Evolutionary conservation across 2,888 invertebrate species (phyloP).

Genomic region (Zootermopsis nevadensis): DNA sequence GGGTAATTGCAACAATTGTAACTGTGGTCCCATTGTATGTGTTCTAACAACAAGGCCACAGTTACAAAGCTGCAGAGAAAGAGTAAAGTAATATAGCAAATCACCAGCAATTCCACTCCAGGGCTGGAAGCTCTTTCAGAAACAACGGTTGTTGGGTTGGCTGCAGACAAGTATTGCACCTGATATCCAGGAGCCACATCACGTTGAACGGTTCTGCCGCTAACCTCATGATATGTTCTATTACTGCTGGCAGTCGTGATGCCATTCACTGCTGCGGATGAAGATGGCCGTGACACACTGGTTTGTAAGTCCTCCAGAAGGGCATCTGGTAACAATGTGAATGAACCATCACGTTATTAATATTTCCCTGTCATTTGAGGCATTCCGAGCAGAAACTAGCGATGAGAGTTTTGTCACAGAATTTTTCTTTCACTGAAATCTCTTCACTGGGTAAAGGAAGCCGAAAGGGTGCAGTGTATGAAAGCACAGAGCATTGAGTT

Average conservation of each 20-base stretch:
- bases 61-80: too few relatives aligned
- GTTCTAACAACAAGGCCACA: too few relatives aligned
- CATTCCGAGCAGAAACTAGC: too few relatives aligned
- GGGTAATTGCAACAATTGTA: too few relatives aligned
- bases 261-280: constrained; percentile 52
- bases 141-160: constrained; percentile 58
- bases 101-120: constrained; percentile 34
- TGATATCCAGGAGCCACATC: constrained; percentile 56
- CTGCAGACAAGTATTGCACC: constrained; percentile 59
- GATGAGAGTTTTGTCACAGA: too few relatives aligned
- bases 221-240: constrained; percentile 57
- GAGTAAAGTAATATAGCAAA: not conserved
- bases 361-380: not conserved
- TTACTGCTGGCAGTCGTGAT: constrained; percentile 45
- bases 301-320: constrained; percentile 60
- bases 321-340: constrained; percentile 56
- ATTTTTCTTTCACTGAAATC: too few relatives aligned
- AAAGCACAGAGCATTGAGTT: too few relatives aligned
- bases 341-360: not conserved
- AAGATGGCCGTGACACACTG: constrained; percentile 56
- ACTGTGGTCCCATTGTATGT: too few relatives aligned
- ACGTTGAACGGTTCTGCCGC: constrained; percentile 55
- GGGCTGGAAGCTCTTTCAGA: constrained; percentile 55
- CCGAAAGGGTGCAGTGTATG: too few relatives aligned
- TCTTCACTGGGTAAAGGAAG: too few relatives aligned